Conservation (phyloP, 2,113 vertebrate species). For the Campylorhamphus procurvoides region DNA sequence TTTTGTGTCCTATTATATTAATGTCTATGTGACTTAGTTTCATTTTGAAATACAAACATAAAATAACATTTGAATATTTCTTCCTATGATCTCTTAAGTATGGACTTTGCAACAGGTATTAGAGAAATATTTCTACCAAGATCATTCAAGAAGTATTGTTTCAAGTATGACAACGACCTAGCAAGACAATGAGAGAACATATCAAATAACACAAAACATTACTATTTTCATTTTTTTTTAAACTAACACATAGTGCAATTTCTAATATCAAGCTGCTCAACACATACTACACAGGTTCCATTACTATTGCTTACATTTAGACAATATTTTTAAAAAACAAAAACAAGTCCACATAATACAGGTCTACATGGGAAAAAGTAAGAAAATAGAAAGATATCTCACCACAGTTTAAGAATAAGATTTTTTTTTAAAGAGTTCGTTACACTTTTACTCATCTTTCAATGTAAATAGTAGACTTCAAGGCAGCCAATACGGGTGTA, state of each 20-base stretch:
- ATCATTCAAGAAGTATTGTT: neutral
- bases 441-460: neutral
- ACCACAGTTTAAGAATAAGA: neutral
- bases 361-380: neutral
- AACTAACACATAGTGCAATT: neutral
- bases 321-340: neutral
- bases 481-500: neutral
- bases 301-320: neutral
- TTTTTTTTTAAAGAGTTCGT: neutral
- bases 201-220: neutral
- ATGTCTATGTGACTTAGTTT: neutral
- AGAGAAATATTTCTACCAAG: neutral
- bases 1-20: neutral
- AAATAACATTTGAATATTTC: neutral
- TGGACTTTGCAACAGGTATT: neutral
- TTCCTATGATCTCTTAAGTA: neutral
- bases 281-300: neutral
- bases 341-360: neutral
- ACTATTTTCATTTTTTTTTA: neutral
- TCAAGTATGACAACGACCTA: neutral
- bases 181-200: neutral
- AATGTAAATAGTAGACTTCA: neutral
- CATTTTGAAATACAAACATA: neutral
- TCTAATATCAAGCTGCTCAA: neutral
- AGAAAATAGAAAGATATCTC: neutral